A percentile compares a stretch with the other conserved stretches of the same genome.
phyloP scores from a whole-genome alignment of 2,113 vertebrate genomes.

The Muntiacus muntjak region DNA sequence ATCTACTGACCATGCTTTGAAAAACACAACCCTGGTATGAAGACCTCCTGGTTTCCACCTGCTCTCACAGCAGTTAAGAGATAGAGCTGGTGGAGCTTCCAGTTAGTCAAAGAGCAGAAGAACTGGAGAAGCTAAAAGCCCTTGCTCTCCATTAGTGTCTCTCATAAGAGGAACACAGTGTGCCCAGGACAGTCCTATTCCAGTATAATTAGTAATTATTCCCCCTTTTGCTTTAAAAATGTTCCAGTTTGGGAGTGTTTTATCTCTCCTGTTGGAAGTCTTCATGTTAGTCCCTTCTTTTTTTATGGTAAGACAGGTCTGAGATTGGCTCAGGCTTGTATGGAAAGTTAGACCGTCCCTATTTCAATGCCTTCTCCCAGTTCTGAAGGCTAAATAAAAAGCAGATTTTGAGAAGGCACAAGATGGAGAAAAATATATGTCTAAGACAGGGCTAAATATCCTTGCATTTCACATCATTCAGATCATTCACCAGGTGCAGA shows the following conservation, averaged over 20 bases:
- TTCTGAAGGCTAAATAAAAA: slow-evolving; percentile 7
- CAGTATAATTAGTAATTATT: background rate
- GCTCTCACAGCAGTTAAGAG: background rate
- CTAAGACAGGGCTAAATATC: background rate
- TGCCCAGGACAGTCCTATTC: background rate
- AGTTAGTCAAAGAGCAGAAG: background rate
- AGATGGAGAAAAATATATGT: background rate
- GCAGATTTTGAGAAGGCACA: background rate
- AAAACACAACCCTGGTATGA: background rate
- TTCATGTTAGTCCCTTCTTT: background rate
- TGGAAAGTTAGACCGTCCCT: background rate
- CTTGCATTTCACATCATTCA: background rate
- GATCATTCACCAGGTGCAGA: background rate
- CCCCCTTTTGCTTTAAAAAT: background rate
- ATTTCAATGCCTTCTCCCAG: background rate
- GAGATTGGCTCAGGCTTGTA: background rate
- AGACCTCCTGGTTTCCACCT: background rate
- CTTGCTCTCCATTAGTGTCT: background rate
- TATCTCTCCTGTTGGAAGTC: background rate
- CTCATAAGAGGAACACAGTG: background rate
- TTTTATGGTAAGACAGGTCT: background rate
- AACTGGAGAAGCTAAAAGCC: background rate
- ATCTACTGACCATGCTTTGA: background rate
- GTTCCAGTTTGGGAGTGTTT: background rate
- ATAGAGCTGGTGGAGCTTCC: background rate